A percentile compares a stretch with the other conserved stretches of the same genome.
phyloP scores from a whole-genome alignment of 1,140 invertebrate species.

The Drosophila nigrodunni region DNA sequence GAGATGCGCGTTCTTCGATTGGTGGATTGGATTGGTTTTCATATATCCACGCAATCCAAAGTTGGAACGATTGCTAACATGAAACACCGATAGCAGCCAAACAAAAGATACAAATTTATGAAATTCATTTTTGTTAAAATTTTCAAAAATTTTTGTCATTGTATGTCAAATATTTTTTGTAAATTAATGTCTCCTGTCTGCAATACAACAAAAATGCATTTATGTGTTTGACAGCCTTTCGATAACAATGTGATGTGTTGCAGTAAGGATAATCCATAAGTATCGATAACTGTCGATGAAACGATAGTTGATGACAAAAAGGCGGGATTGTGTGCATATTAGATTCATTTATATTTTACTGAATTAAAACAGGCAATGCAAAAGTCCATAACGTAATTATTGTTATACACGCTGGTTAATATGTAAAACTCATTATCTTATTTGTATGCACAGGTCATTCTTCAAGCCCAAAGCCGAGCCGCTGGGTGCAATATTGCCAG shows the following conservation, averaged over 20 bases:
- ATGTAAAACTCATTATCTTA: not conserved
- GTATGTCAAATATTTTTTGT: too few species aligned
- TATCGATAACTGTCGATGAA: not conserved
- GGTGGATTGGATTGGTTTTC: not conserved
- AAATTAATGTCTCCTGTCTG: too few species aligned
- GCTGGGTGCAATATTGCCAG: not conserved
- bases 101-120: not conserved
- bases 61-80: not conserved
- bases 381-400: slow-evolving; percentile 73
- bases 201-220: too few species aligned
- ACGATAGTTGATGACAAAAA: slow-evolving; percentile 37
- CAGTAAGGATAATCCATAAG: not conserved
- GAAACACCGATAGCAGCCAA: not conserved
- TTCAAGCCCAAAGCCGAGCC: slow-evolving; percentile 58
- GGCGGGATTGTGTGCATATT: slow-evolving; percentile 43
- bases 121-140: too few species aligned
- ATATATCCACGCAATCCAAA: not conserved
- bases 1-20: slow-evolving; percentile 20
- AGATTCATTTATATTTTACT: slow-evolving; percentile 14
- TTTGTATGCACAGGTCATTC: slow-evolving; percentile 49
- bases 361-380: slow-evolving; percentile 50
- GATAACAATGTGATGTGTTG: not conserved
- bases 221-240: not conserved
- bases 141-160: too few species aligned
- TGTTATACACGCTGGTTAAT: not conserved